Evolutionary conservation across 1,140 invertebrate species (phyloP), one percentile per base, ranked within the genome.

Genomic region (Drosophila yakuba): DNA sequence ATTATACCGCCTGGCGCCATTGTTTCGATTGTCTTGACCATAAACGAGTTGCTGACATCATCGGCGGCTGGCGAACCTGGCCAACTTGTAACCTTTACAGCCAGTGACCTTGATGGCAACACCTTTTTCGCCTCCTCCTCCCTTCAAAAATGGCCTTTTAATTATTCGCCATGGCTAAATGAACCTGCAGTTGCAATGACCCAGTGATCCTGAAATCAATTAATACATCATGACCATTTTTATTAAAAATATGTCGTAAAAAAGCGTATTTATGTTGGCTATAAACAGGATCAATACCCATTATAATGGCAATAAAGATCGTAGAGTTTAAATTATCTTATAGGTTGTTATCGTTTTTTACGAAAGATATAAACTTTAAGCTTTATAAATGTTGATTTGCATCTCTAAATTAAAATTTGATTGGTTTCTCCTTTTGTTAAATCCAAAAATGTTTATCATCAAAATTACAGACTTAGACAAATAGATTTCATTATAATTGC

Each of bases 51-150:
- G 36, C 44, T 86, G 83, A 86, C 82, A 88, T 83, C 82, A 86
- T 61, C 74, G 43, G 14, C 17, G 62, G 23, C 64, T 51, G 43
- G 25, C 47, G 35, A 74, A 76, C 60, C 77, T 62, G 59, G 48
- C 60, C 73, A 68, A 79, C 82, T 85, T 74, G 25, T 83, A 83
- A 88, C 83, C 84, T 88, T 88, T 83, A 82, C 58, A 77, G 64
- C 52, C 55, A 61, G 38, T 76, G 58, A 80, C 81, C 81, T 85
- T 85, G 62, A 48, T 48, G 32, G 32, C 54, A 23, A 23, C 54
- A 39, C 14, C 11, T 36, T 55, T 8, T 32, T 32, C 28, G 28
- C 28, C 58, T 35, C 41, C 23, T n/a, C 12, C 48, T 15, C 23
- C 51, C 82, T 75, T 32, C 32, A 10, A 20, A 20, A 20, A 76